Evolutionary conservation across 2,888 invertebrate genomes (phyloP).

Genomic region (Agrilus biguttatus): DNA sequence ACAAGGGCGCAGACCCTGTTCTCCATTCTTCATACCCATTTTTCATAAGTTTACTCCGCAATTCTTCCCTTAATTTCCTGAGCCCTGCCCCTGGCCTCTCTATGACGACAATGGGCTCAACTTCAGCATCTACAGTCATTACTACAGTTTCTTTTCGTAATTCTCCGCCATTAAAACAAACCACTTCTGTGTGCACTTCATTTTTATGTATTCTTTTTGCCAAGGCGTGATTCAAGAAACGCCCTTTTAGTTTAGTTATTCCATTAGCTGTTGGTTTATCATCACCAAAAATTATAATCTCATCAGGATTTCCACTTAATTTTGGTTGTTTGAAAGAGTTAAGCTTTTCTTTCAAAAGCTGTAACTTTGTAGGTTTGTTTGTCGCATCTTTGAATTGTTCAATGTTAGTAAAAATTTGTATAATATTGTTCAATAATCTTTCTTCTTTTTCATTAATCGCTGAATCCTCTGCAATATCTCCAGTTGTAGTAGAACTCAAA

Average conservation of each 20-base stretch:
- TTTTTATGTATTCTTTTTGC: constrained; percentile 40
- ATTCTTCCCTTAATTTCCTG: constrained; percentile 51
- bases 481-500: no score
- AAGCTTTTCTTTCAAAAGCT: no score
- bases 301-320: no score
- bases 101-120: constrained; percentile 19
- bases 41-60: constrained; percentile 55
- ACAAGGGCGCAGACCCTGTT: constrained; percentile 28
- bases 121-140: constrained; percentile 23
- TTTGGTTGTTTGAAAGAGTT: no score
- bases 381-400: constrained; percentile 1
- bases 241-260: no score
- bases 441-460: neutral
- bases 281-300: no score
- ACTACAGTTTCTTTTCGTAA: constrained; percentile 29
- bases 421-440: neutral
- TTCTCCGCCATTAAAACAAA: no score
- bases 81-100: constrained; percentile 57
- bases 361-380: neutral
- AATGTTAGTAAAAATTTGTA: constrained; percentile 7
- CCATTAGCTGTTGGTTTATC: no score
- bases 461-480: no score
- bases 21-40: constrained; percentile 57
- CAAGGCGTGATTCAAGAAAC: constrained; percentile 48
- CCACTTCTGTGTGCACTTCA: constrained; percentile 37